Percentiles rank a stretch among this genome's conserved stretches.
These are phyloP conservation scores for Phaonia tiefii DNA, from an alignment of 2,888 invertebrate species.

Conservation along the genomic window DNA sequence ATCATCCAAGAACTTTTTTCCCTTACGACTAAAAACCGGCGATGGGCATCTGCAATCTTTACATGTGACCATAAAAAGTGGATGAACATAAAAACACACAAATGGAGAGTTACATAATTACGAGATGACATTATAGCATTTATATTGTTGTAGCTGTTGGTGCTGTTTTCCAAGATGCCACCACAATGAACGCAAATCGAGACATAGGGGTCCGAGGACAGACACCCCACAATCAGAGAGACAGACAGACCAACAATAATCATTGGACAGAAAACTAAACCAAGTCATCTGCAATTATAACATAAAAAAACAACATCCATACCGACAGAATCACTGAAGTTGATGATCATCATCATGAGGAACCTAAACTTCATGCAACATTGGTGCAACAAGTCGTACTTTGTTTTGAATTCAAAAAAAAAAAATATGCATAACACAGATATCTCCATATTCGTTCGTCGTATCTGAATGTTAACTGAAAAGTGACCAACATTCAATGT, in stretches of 20 bases:
- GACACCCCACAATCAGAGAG: too few species aligned
- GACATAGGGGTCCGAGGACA: constrained; percentile 3
- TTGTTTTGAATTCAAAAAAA: neutral
- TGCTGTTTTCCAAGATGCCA: constrained; percentile 49
- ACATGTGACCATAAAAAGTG: too few species aligned
- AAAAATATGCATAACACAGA: constrained; percentile 1
- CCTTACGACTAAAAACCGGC: too few species aligned
- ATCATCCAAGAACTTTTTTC: too few species aligned
- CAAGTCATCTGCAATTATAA: constrained; percentile 65
- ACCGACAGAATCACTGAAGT: constrained; percentile 40
- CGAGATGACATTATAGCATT: constrained; percentile 17
- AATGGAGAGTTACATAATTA: constrained; percentile 12
- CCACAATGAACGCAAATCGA: constrained; percentile 3
- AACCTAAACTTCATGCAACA: constrained; percentile 9
- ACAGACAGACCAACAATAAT: constrained; percentile 11
- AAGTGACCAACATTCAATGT: constrained; percentile 17
- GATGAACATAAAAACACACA: too few species aligned
- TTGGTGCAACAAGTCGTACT: neutral
- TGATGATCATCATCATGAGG: constrained; percentile 53
- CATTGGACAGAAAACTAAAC: constrained; percentile 56
- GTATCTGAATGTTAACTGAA: neutral
- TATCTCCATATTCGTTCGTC: constrained; percentile 10
- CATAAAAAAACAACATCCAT: constrained; percentile 17
- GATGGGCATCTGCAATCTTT: too few species aligned
- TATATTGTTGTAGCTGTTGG: neutral